These are phyloP conservation scores for Pycnonotus jocosus DNA, from an alignment of 2,113 vertebrate genomes.

Conservation along the genomic window DNA sequence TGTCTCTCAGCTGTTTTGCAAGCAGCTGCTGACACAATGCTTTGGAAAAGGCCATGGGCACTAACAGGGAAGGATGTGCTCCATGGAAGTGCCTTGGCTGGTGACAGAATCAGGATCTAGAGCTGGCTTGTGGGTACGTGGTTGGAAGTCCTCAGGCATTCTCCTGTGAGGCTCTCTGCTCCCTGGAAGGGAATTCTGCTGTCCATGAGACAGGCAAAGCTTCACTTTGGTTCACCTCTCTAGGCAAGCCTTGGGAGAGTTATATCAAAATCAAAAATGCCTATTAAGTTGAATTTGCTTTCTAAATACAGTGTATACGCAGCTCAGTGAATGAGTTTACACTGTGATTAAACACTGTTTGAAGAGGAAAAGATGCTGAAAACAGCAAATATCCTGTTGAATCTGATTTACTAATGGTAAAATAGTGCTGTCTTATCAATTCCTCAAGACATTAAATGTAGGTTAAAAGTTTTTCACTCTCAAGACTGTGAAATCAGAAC, in stretches of 20 bases:
- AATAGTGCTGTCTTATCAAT: background rate
- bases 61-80: background rate
- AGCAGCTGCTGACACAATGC: background rate
- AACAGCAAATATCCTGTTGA: background rate
- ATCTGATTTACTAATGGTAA: background rate
- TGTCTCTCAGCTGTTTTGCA: background rate
- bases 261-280: background rate
- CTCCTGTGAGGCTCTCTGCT: background rate
- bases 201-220: background rate
- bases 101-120: background rate
- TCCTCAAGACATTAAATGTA: background rate
- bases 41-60: background rate
- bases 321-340: background rate
- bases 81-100: background rate
- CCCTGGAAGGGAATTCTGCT: background rate
- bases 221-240: background rate
- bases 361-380: background rate
- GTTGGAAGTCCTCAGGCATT: background rate
- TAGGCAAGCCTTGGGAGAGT: background rate
- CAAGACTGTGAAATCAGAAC: background rate
- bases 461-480: background rate
- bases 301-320: background rate
- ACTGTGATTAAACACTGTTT: background rate
- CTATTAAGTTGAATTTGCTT: background rate
- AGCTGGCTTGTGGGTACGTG: background rate